Conservation (phyloP, 2,888 invertebrate genomes). For the Eristalinus sepulchralis region DNA sequence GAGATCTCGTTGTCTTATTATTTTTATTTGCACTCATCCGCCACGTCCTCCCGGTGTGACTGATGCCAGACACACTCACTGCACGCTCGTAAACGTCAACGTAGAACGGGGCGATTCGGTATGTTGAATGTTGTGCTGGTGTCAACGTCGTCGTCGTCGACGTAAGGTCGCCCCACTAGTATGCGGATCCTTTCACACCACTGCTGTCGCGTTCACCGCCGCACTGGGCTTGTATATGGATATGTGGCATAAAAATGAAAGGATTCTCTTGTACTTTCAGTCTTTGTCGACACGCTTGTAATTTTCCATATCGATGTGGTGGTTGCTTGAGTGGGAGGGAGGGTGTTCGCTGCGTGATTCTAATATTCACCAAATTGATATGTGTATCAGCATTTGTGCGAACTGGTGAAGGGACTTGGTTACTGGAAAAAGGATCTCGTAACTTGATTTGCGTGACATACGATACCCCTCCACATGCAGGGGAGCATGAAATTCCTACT, state of each 20-base stretch:
- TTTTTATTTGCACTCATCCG: neutral
- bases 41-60: too few relatives aligned
- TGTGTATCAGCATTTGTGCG: slow-evolving; percentile 23
- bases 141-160: neutral
- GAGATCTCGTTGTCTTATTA: slow-evolving; percentile 12
- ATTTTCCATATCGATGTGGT: neutral
- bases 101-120: neutral
- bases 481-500: neutral
- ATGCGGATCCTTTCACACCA: slow-evolving; percentile 18
- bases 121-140: neutral
- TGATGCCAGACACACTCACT: slow-evolving; percentile 8
- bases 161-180: neutral
- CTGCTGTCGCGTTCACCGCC: neutral
- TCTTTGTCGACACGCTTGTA: neutral
- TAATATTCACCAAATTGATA: slow-evolving; percentile 50
- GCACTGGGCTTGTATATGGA: too few relatives aligned
- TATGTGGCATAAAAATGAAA: slow-evolving; percentile 13
- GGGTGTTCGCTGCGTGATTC: slow-evolving; percentile 4
- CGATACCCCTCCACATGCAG: neutral
- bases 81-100: slow-evolving; percentile 38
- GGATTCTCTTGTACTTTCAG: slow-evolving; percentile 6
- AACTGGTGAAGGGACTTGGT: neutral
- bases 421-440: neutral
- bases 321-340: neutral
- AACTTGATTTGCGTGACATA: neutral